Conservation (phyloP, 2,888 invertebrate species). For the Noctua janthina region DNA sequence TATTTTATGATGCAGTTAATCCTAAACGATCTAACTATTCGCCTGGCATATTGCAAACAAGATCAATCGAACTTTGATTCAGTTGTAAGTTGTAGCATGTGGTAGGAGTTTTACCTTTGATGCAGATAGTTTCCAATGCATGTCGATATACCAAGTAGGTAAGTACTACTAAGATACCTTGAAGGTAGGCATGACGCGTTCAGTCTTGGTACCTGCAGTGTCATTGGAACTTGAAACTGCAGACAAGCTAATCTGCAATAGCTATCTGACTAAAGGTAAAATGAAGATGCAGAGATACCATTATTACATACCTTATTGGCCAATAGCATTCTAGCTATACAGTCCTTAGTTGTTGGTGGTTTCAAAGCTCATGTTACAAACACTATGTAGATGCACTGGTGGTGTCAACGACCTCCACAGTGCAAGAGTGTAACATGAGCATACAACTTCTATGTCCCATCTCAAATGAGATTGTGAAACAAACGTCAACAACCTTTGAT, state of each 20-base stretch:
- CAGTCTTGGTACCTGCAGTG: background rate
- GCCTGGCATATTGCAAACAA: background rate
- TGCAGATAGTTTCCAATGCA: background rate
- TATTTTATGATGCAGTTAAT: slow-evolving; percentile 6
- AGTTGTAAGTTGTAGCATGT: background rate
- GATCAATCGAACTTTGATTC: slow-evolving; percentile 16
- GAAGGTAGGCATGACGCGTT: background rate
- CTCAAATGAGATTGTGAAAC: slow-evolving; percentile 47
- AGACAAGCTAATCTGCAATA: background rate
- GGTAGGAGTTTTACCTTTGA: background rate
- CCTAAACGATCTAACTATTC: background rate
- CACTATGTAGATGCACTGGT: slow-evolving; percentile 29
- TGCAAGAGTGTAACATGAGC: slow-evolving; percentile 48
- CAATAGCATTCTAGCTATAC: slow-evolving; percentile 10
- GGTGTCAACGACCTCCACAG: slow-evolving; percentile 64
- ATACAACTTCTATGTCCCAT: slow-evolving; percentile 42
- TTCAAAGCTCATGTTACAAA: slow-evolving; percentile 35
- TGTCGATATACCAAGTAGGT: background rate
- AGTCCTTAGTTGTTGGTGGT: background rate
- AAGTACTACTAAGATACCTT: background rate
- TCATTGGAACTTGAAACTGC: slow-evolving; percentile 15
- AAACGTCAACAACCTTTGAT: slow-evolving; percentile 66
- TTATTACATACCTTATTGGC: background rate
- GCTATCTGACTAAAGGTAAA: slow-evolving; percentile 16
- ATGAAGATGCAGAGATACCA: slow-evolving; percentile 29